These are phyloP conservation scores for Metallyticus violacea DNA, from an alignment of 2,888 invertebrate genomes.

Conservation along the genomic window DNA sequence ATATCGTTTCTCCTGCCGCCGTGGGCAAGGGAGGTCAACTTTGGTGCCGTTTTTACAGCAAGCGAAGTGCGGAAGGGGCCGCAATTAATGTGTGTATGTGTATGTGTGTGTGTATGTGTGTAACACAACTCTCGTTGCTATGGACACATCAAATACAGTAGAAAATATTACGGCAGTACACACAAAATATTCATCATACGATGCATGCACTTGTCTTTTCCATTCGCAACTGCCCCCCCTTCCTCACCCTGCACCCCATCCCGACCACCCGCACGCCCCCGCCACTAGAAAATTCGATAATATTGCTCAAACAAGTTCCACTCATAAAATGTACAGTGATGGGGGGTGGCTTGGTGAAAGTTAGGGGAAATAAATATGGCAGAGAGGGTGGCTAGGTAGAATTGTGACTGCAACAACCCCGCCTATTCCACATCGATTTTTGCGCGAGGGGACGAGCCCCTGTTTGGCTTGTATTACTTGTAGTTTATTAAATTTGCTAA, in stretches of 20 bases:
- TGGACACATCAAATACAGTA: conserved; percentile 16
- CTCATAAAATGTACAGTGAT: conserved; percentile 5
- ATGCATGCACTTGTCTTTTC: conserved; percentile 19
- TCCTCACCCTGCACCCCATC: neutral
- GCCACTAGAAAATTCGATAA: conserved; percentile 23
- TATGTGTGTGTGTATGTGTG: neutral
- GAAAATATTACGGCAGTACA: conserved; percentile 19
- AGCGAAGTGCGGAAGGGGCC: neutral
- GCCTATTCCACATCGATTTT: neutral
- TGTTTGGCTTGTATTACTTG: neutral
- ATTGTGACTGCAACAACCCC: neutral
- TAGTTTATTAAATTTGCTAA: neutral
- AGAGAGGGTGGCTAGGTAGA: neutral
- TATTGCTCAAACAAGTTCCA: conserved; percentile 21
- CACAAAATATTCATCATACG: conserved; percentile 21
- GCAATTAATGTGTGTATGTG: neutral
- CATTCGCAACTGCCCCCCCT: neutral
- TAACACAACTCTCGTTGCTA: neutral
- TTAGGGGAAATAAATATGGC: neutral
- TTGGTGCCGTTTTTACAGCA: neutral
- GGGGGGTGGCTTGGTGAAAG: neutral
- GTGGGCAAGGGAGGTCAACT: neutral
- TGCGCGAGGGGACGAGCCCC: neutral
- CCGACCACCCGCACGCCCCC: neutral
- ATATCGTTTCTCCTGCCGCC: neutral